A percentile compares a stretch with the other conserved stretches of the same genome.
These are phyloP conservation scores for Nesometra sesokonis DNA, from an alignment of 35 echinoderm and acorn worm genomes.

Conservation along the genomic window DNA sequence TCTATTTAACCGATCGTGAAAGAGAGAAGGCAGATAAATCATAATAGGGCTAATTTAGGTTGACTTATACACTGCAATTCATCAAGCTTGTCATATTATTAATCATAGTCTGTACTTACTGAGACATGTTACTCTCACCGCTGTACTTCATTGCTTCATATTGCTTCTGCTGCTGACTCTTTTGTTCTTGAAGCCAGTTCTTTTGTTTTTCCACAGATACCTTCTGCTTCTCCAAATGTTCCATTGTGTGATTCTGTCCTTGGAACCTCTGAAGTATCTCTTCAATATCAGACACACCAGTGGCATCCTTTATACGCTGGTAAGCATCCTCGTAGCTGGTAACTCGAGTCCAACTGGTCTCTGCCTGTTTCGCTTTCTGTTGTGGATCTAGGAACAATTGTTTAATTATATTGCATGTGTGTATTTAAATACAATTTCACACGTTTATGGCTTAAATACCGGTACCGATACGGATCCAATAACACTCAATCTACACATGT, in stretches of 20 bases:
- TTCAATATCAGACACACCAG: constrained; percentile 64
- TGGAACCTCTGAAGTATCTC: constrained; percentile 59
- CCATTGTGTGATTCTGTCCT: constrained; percentile 57
- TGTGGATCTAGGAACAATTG: constrained; percentile 33
- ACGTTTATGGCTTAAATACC: too few relatives aligned
- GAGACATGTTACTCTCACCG: constrained; percentile 82
- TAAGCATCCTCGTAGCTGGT: constrained; percentile 84
- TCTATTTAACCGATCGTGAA: too few relatives aligned
- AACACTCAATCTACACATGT: too few relatives aligned
- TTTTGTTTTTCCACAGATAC: constrained; percentile 52
- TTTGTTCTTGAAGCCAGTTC: constrained; percentile 67
- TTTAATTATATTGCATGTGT: too few relatives aligned
- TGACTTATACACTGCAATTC: too few relatives aligned
- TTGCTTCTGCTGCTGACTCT: constrained; percentile 52
- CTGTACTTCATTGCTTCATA: constrained; percentile 98
- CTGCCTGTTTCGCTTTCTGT: constrained; percentile 60
- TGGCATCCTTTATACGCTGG: constrained; percentile 78
- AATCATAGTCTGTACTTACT: too few relatives aligned
- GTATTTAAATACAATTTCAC: too few relatives aligned
- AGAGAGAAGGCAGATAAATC: too few relatives aligned
- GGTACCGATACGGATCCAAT: too few relatives aligned
- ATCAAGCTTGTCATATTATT: too few relatives aligned
- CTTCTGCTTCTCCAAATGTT: constrained; percentile 58
- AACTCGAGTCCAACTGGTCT: constrained; percentile 71
- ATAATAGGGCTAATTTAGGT: too few relatives aligned